These are phyloP conservation scores for Drosophila mettleri DNA, from an alignment of 2,888 invertebrate genomes.

Conservation along the genomic window DNA sequence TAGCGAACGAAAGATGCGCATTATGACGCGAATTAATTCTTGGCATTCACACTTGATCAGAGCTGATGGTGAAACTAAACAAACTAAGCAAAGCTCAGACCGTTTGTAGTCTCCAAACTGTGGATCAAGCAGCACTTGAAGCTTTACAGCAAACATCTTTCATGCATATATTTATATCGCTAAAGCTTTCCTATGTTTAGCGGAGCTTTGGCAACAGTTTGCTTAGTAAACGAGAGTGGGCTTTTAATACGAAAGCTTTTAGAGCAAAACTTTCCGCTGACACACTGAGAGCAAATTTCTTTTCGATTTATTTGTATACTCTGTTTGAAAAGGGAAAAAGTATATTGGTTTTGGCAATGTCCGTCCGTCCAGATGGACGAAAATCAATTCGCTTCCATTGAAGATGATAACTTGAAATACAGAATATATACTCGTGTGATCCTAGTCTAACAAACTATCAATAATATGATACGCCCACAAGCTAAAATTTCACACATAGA, in stretches of 20 bases:
- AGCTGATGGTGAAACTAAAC: conserved; percentile 32
- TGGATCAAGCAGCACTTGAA: conserved; percentile 6
- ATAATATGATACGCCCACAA: no score
- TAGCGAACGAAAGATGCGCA: neutral
- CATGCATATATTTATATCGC: neutral
- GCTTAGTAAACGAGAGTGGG: neutral
- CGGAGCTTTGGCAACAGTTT: neutral
- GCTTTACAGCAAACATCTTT: conserved; percentile 18
- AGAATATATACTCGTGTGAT: no score
- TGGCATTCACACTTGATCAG: conserved; percentile 10
- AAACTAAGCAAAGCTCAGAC: conserved; percentile 28
- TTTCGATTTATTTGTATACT: no score
- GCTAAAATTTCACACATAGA: no score
- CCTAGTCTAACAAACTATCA: no score
- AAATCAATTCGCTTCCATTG: no score
- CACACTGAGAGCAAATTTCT: neutral
- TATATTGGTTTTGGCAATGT: no score
- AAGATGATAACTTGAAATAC: no score
- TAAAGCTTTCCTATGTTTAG: neutral
- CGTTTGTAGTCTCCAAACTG: neutral
- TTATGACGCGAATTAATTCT: neutral
- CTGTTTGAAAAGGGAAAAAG: no score
- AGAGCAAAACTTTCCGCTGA: neutral
- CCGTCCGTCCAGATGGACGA: no score
- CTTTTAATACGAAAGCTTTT: neutral